Conservation (phyloP, 2,797 vertebrate species). For the Cephalopachus bancanus region DNA sequence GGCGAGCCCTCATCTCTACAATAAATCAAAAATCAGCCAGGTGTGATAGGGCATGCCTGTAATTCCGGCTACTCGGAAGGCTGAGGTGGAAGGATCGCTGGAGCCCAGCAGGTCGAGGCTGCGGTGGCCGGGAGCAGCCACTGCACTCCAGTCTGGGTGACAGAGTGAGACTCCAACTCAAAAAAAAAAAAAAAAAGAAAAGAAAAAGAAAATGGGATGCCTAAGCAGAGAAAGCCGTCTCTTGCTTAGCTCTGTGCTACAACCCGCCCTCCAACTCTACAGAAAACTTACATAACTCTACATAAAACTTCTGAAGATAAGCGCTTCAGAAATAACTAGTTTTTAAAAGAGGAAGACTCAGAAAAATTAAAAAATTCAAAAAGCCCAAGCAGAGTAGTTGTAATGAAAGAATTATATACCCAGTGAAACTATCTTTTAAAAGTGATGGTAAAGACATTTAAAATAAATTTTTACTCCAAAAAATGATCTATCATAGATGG, state of each 20-base stretch:
- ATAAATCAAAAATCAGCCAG: too few relatives aligned
- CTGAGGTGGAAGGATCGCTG: too few relatives aligned
- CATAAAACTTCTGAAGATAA: not conserved
- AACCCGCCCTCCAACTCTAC: not conserved
- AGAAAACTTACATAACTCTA: not conserved
- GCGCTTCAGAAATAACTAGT: not conserved
- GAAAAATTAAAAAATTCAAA: not conserved
- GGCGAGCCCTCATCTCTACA: too few relatives aligned
- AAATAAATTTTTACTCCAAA: not conserved
- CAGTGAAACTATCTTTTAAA: not conserved
- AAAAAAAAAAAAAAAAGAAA: too few relatives aligned
- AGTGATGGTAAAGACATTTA: not conserved
- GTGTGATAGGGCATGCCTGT: too few relatives aligned
- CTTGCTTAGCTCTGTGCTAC: not conserved
- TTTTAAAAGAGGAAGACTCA: not conserved
- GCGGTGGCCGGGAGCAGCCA: too few relatives aligned
- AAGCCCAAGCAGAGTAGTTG: not conserved
- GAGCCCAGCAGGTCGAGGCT: too few relatives aligned
- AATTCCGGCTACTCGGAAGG: too few relatives aligned
- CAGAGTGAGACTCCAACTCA: too few relatives aligned
- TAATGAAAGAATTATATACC: not conserved
- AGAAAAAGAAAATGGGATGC: not conserved
- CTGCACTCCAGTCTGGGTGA: too few relatives aligned
- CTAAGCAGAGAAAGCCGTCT: not conserved
- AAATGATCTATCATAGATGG: not conserved